Conservation (phyloP, 2,113 vertebrate species). For the Mormyrus lacerda region DNA sequence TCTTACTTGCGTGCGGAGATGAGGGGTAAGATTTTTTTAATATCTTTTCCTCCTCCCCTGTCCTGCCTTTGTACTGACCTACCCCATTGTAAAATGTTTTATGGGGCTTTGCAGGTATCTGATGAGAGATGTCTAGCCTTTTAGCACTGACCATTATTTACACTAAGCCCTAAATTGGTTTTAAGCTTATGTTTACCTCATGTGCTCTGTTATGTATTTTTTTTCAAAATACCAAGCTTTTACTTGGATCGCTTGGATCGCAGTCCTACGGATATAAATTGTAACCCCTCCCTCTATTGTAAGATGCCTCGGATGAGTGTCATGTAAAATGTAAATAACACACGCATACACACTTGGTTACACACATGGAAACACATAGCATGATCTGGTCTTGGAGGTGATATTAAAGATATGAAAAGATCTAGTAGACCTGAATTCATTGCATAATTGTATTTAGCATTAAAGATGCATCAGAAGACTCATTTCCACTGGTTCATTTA, state of each 20-base stretch:
- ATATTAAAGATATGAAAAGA: background rate
- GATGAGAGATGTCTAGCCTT: background rate
- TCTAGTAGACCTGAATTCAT: background rate
- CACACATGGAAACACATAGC: background rate
- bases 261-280: background rate
- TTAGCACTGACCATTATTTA: background rate
- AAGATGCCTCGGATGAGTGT: background rate
- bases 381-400: background rate
- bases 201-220: background rate
- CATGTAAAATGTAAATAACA: background rate
- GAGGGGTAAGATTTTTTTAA: constrained; percentile 60
- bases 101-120: background rate
- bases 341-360: background rate
- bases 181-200: background rate
- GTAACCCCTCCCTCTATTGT: background rate
- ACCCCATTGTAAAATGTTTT: background rate
- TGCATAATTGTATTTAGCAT: background rate
- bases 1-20: constrained; percentile 80
- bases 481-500: background rate
- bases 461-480: background rate
- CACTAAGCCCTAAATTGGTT: background rate
- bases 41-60: background rate
- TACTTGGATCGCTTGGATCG: background rate
- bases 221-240: background rate
- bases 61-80: background rate